phyloP scores from a whole-genome alignment of 2,888 invertebrate genomes.

The Lapara coniferarum region DNA sequence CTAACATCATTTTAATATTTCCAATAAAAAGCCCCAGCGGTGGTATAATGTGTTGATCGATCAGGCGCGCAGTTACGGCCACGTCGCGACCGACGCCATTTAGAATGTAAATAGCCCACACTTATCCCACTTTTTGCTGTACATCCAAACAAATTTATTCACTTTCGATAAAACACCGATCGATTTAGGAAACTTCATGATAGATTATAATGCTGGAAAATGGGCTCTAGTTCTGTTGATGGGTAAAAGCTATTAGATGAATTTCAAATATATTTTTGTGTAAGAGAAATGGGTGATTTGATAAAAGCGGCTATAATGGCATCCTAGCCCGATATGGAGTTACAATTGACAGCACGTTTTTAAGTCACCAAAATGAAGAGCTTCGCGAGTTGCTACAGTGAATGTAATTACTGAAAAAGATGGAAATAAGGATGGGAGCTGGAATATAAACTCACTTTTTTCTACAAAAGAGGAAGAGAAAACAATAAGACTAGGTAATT shows the following conservation, averaged over 20 bases:
- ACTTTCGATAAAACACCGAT: constrained; percentile 28
- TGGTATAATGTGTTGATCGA: constrained; percentile 26
- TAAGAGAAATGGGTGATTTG: too few species aligned
- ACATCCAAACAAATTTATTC: constrained; percentile 76
- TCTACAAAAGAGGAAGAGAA: too few species aligned
- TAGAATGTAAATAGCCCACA: constrained; percentile 70
- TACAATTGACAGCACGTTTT: too few species aligned
- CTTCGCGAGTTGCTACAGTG: too few species aligned
- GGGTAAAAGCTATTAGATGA: not conserved
- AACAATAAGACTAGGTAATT: too few species aligned
- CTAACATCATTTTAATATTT: constrained; percentile 20
- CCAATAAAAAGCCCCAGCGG: constrained; percentile 10
- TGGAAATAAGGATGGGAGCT: too few species aligned
- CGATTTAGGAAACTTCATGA: constrained; percentile 13
- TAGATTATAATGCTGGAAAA: constrained; percentile 8
- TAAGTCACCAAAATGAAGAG: too few species aligned
- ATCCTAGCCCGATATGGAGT: too few species aligned
- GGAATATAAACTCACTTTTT: too few species aligned
- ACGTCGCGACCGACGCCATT: constrained; percentile 44
- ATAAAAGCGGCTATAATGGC: too few species aligned
- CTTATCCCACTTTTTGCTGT: constrained; percentile 74
- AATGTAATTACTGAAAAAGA: too few species aligned
- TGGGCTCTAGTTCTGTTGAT: not conserved
- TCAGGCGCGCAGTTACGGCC: constrained; percentile 18
- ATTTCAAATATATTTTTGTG: too few species aligned